phyloP scores from a whole-genome alignment of 2,888 invertebrate genomes.

The Sericinus montela region DNA sequence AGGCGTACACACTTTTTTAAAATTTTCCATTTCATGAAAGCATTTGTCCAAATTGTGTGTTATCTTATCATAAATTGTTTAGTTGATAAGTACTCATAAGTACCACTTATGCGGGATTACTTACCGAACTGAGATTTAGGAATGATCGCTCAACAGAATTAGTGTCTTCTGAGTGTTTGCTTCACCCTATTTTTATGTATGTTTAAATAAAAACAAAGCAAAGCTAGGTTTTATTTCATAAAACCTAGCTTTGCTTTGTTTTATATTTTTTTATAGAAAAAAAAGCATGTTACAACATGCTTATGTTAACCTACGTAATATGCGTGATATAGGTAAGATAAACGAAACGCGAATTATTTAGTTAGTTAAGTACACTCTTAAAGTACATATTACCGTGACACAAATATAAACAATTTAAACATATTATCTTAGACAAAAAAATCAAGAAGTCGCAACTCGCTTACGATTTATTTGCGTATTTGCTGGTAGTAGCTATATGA shows the following conservation, averaged over 20 bases:
- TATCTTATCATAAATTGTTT: constrained; percentile 27
- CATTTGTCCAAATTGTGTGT: constrained; percentile 18
- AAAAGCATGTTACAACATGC: background rate
- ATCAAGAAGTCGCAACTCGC: constrained; percentile 1
- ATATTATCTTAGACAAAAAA: constrained; percentile 4
- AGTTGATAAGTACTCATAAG: constrained; percentile 24
- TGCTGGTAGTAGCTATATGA: background rate
- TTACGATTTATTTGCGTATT: constrained; percentile 13
- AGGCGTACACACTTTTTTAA: too few relatives aligned
- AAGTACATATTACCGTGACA: constrained; percentile 2
- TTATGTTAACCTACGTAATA: constrained; percentile 13
- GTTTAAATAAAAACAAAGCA: too few relatives aligned
- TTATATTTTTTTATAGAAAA: too few relatives aligned
- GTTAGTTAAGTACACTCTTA: background rate
- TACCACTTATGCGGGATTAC: constrained; percentile 34
- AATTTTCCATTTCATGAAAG: too few relatives aligned
- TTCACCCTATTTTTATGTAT: too few relatives aligned
- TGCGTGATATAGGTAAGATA: constrained; percentile 19
- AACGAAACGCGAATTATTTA: constrained; percentile 1
- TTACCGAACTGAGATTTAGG: constrained; percentile 39
- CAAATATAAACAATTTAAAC: background rate
- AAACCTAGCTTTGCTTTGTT: too few relatives aligned
- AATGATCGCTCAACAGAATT: constrained; percentile 29
- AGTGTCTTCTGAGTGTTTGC: constrained; percentile 25
- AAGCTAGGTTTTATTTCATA: background rate